Percentiles rank a stretch among this genome's conserved stretches.
These are phyloP conservation scores for Carabus problematicus DNA, from an alignment of 2,888 invertebrate species.

Conservation along the genomic window DNA sequence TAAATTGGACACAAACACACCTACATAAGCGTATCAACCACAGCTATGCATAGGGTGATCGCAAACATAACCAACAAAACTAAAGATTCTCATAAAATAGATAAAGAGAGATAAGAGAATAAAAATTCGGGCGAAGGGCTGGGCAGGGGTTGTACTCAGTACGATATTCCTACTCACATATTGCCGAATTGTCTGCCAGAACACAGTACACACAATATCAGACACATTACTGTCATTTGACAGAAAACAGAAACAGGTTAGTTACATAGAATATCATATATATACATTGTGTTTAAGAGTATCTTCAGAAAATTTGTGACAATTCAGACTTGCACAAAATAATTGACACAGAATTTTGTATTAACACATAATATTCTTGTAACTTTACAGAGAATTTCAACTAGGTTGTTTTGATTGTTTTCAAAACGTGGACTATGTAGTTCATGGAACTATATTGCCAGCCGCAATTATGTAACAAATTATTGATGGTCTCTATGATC, in stretches of 20 bases:
- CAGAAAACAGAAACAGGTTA: no score
- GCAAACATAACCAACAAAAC: conserved; percentile 12
- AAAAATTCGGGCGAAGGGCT: conserved; percentile 19
- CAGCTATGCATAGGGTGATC: conserved; percentile 17
- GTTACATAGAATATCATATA: no score
- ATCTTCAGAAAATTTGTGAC: no score
- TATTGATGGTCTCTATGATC: background rate
- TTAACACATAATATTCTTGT: conserved; percentile 20
- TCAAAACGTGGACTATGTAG: background rate
- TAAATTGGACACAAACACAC: conserved; percentile 1
- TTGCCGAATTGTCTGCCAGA: conserved; percentile 59
- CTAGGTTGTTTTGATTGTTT: conserved; percentile 1
- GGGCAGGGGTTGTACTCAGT: conserved; percentile 28
- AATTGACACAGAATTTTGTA: background rate
- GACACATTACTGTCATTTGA: conserved; percentile 33
- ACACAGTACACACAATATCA: conserved; percentile 54
- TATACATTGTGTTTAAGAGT: no score
- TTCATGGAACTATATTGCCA: conserved; percentile 38
- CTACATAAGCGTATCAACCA: conserved; percentile 9
- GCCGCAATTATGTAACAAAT: background rate
- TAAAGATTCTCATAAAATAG: conserved; percentile 13
- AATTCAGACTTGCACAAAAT: no score
- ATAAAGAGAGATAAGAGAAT: conserved; percentile 22
- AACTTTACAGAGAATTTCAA: conserved; percentile 5
- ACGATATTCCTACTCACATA: conserved; percentile 56